phyloP scores from a whole-genome alignment of 2,113 vertebrate species.

The Pontoporia blainvillei region DNA sequence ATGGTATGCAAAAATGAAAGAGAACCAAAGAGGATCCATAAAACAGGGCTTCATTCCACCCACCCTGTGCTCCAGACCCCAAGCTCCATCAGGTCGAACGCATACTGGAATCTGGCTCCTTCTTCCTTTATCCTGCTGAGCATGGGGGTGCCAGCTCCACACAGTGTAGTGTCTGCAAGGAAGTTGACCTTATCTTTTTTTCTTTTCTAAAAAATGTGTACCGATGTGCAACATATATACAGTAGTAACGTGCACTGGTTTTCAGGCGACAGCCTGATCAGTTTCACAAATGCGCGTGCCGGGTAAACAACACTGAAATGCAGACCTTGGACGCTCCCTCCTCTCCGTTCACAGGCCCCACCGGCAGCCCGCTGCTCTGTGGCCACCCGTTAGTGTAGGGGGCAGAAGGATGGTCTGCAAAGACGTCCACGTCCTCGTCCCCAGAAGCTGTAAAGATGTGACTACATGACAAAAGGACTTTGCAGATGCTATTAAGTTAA shows the following conservation, averaged over 20 bases:
- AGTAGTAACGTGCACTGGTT: fast-evolving
- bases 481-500: fast-evolving
- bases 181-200: fast-evolving
- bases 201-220: neutral
- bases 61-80: neutral
- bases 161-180: fast-evolving
- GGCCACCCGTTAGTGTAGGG: fast-evolving
- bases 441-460: neutral
- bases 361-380: fast-evolving
- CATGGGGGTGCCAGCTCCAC: neutral
- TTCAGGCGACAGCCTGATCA: fast-evolving
- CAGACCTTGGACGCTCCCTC: fast-evolving
- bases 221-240: fast-evolving
- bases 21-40: neutral
- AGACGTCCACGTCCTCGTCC: fast-evolving
- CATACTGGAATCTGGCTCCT: neutral
- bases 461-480: neutral
- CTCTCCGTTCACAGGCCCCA: fast-evolving
- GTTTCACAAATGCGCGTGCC: fast-evolving
- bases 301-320: fast-evolving
- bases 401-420: fast-evolving
- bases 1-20: neutral
- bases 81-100: neutral
- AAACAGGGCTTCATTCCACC: fast-evolving
- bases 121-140: neutral